Evolutionary conservation across 53 echinoderm and acorn worm genomes (phyloP), one percentile per base, ranked within the genome.

Genomic region (Luidia sarsii): DNA sequence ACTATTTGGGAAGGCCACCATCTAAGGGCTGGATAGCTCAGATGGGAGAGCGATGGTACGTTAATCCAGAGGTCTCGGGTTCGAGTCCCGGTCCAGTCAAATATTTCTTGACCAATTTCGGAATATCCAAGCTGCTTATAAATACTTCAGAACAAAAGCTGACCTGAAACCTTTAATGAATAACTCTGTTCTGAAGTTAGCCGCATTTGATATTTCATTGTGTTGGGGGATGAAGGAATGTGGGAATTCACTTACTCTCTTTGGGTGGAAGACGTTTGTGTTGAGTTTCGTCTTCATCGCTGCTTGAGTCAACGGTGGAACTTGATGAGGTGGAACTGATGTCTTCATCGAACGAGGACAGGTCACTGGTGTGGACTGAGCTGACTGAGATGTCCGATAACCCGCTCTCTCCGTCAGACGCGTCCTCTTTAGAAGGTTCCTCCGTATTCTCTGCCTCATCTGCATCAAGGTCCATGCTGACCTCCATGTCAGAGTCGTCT

Each of bases 301-400:
- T 82, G 1, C 72, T 72, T 3, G 72, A 72, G 56, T 72, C 72
- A 8, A 28, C 1, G n/a, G 55, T 72, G 56, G 72, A 72, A 72
- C 72, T 72, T 8, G 72, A 72, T 6, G 56, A 56, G 8, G 72
- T 60, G 35, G 92, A 90, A 48, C 92, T 92, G 67, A 90, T 93
- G 32, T 85, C 90, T 21, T 90, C 96, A 54, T 90, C 88, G 77
- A 96, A 96, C 3, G 96, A 96, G 5, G 96, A 96, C 48, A 96
- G 74, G 57, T 96, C 96, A 50, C 96, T 96, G 52, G 96, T 96
- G 82, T 96, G 96, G 25, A 96, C 96, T 15, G 96, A 96, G 57
- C 96, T 96, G 57, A 96, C 96, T 6, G 96, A 93, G 18, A 96
- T 90, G 59, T 96, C 96, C 11, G 96, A 93, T 53, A 93, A 51